Conservation (phyloP, 2,797 vertebrate species). For the Tapera naevia region DNA sequence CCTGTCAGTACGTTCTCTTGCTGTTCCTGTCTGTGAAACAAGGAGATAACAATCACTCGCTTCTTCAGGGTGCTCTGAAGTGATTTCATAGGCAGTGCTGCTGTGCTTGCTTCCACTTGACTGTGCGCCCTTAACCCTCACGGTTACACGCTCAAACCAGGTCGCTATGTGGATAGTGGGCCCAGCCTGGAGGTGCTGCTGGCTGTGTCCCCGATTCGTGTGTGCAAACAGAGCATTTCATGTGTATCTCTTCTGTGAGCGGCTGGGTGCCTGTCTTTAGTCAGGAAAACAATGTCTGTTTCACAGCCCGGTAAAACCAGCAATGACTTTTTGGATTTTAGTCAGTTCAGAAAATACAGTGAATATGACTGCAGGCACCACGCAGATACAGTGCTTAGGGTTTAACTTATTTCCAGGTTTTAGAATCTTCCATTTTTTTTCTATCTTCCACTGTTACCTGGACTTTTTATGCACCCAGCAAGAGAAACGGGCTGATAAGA, state of each 20-base stretch:
- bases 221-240: neutral
- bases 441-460: neutral
- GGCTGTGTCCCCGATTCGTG: neutral
- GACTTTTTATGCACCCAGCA: neutral
- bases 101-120: neutral
- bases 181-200: neutral
- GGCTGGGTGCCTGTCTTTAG: neutral
- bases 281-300: constrained; percentile 23
- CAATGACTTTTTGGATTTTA: neutral
- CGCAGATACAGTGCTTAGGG: neutral
- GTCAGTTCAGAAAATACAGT: neutral
- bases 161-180: neutral
- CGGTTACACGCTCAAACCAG: neutral
- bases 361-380: neutral
- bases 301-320: neutral
- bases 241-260: neutral
- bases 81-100: neutral
- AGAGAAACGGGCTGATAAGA: neutral
- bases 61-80: neutral
- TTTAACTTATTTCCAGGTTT: neutral
- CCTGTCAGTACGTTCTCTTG: neutral
- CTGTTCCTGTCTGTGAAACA: neutral
- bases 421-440: neutral
- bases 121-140: neutral
- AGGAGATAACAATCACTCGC: neutral